These are phyloP conservation scores for Tupaia tana DNA, from an alignment of 2,113 vertebrate genomes.

Conservation along the genomic window DNA sequence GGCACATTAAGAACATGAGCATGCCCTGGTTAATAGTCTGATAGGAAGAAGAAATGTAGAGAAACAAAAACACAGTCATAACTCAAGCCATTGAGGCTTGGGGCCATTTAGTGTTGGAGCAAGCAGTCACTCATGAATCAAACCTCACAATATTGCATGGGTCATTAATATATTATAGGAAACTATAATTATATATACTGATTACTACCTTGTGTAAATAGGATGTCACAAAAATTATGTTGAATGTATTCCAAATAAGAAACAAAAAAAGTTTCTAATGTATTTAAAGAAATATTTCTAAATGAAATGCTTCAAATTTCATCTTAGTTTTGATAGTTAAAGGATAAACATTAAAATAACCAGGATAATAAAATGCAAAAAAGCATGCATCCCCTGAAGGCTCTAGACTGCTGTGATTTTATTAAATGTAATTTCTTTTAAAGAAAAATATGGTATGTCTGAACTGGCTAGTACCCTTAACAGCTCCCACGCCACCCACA, in stretches of 20 bases:
- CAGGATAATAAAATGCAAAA: neutral
- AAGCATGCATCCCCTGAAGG: neutral
- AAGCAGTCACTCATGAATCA: neutral
- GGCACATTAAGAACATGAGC: neutral
- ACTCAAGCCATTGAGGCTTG: neutral
- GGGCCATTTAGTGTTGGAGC: neutral
- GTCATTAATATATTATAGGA: conserved; percentile 20
- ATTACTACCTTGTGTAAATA: conserved; percentile 3
- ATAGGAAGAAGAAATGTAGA: conserved; percentile 11
- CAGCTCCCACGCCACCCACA: conserved; percentile 59
- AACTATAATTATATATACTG: neutral
- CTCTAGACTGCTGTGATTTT: conserved; percentile 19
- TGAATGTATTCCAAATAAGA: neutral
- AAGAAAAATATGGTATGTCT: conserved; percentile 62
- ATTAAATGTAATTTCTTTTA: conserved; percentile 69
- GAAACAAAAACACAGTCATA: conserved; percentile 13
- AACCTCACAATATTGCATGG: neutral
- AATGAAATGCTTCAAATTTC: conserved; percentile 39
- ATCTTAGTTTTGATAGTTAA: conserved; percentile 50
- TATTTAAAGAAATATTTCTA: conserved; percentile 22
- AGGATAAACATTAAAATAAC: conserved; percentile 46
- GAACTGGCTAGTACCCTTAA: conserved; percentile 52
- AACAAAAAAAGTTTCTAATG: conserved; percentile 20
- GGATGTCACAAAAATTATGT: conserved; percentile 38
- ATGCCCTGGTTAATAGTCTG: neutral